Base-by-base conservation (phyloP, 2,797 vertebrate species). In the Thunnus albacares region DNA sequence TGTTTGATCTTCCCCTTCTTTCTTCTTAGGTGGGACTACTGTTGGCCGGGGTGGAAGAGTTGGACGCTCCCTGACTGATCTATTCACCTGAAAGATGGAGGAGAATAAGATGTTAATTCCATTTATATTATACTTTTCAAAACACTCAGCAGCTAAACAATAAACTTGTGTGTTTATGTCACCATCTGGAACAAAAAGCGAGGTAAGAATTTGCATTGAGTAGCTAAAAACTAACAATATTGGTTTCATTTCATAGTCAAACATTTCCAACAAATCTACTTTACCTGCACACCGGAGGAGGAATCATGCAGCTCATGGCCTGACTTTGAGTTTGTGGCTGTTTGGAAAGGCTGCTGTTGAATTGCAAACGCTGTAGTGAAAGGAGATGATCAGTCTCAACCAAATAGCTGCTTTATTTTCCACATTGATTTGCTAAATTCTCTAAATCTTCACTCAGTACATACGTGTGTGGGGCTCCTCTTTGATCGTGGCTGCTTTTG, bases 401-500 rank as follows among this genome's bases (percentile, higher is more conserved):
- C 41, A 13, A 4, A 13, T 0, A 30, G 28, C 28, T 30, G 28
- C 28, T 30, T 30, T 30, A 30, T 30, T 30, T 30, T 30, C 28
- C 41, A 13, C 12, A 43, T 14, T 43, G 41, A 43, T 14, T 43
- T 43, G 4, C 3, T 14, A 43, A 43, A 43, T 13, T 30, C 28
- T 30, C 28, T 38, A 38, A 38, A 38, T 38, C 38, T 7, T 38
- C 38, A 38, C 9, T 63, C 26, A 0, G 11, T 24, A 15, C 30
- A 5, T 77, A 85, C 79, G 10, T 60, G 72, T 47, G 18, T n/a
- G 6, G 1, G 55, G 68, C 68, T 85, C 60, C 30, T 47, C 22
- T 5, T 11, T 65, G n/a, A 64, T 49, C 69, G 53, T 20, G 12
- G 11, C 17, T 20, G 35, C 28, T 28, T 10, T n/a, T 20, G 15